phyloP scores from a whole-genome alignment of 2,888 invertebrate genomes.

The Holacanthella duospinosa region DNA sequence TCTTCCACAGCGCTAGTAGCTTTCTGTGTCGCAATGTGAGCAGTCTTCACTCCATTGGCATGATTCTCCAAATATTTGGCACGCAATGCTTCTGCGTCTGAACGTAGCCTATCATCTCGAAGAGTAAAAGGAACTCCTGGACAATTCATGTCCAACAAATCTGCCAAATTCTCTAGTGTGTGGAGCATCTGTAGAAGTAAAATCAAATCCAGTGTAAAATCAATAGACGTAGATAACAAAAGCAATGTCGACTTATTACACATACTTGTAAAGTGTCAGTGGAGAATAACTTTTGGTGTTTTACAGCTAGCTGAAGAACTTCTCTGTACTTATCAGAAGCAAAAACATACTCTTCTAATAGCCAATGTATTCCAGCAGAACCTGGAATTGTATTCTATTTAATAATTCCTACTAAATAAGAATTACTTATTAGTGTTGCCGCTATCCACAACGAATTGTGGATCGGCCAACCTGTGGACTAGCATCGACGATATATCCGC shows the following conservation, averaged over 20 bases:
- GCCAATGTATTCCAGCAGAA: slow-evolving; percentile 53
- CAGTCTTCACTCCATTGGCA: slow-evolving; percentile 25
- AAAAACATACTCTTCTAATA: slow-evolving; percentile 46
- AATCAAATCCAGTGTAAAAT: background rate
- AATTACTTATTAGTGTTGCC: slow-evolving; percentile 6
- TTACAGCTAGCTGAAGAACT: slow-evolving; percentile 48
- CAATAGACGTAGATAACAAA: background rate
- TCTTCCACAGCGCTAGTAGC: slow-evolving; percentile 29
- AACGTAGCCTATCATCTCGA: slow-evolving; percentile 45
- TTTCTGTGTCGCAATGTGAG: slow-evolving; percentile 15
- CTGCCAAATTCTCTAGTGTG: slow-evolving; percentile 54
- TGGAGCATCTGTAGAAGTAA: slow-evolving; percentile 45
- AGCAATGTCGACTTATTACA: slow-evolving; percentile 1
- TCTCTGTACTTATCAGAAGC: slow-evolving; percentile 54
- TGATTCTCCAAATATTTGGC: slow-evolving; percentile 49
- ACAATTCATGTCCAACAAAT: slow-evolving; percentile 43
- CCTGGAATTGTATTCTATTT: too few relatives aligned
- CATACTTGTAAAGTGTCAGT: slow-evolving; percentile 53
- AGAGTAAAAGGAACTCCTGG: slow-evolving; percentile 46
- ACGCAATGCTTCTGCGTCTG: slow-evolving; percentile 48
- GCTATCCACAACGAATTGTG: too few relatives aligned
- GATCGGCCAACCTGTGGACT: too few relatives aligned
- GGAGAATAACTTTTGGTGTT: slow-evolving; percentile 44
- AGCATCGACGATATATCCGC: too few relatives aligned
- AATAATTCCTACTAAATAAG: slow-evolving; percentile 1